Evolutionary conservation across 1,140 invertebrate species (phyloP), one percentile per base, ranked within the genome.

Genomic region (Chelonus insularis): DNA sequence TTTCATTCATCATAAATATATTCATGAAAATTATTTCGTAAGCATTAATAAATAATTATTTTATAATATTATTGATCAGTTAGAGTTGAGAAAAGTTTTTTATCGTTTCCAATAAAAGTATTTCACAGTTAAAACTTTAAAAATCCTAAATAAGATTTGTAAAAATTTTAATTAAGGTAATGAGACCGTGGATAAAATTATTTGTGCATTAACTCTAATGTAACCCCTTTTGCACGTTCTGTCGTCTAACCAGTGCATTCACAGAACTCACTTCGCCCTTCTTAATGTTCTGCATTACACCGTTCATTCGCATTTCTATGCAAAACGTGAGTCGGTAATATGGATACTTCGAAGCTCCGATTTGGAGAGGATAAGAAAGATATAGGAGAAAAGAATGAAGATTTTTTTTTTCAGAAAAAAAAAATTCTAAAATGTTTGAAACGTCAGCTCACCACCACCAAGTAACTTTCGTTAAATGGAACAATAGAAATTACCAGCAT

Each of bases 261-360:
- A 12, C 14, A 39, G n/a, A 12, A n/a, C 37, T 5, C n/a, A 39
- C n/a, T 11, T 39, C n/a, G 14, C 14, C 14, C 37, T 14, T 8
- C 14, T 39, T 39, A 39, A 39, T 39, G 37, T 14, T 39, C 5
- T 39, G 14, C 37, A 39, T 39, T 39, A 45, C 14, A 45, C 16
- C 18, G n/a, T n/a, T n/a, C 43, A 21, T 8, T 18, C 43, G 18
- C 43, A 45, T 45, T 45, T 45, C 43, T 45, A 45, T 45, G 43
- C 43, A 45, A 45, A 45, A 45, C 43, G 18, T 7, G 43, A 45
- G 18, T 45, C 11, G 16, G 43, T 45, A 45, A 45, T 18, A 45
- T 6, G 43, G 6, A 16, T 6, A 45, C 16, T n/a, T 39, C 37
- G 11, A 39, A 14, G 8, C 14, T 39, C 2, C 7, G 37, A 39